Conservation (phyloP, 1,140 invertebrate species). For the Macrobrachium rosenbergii region DNA sequence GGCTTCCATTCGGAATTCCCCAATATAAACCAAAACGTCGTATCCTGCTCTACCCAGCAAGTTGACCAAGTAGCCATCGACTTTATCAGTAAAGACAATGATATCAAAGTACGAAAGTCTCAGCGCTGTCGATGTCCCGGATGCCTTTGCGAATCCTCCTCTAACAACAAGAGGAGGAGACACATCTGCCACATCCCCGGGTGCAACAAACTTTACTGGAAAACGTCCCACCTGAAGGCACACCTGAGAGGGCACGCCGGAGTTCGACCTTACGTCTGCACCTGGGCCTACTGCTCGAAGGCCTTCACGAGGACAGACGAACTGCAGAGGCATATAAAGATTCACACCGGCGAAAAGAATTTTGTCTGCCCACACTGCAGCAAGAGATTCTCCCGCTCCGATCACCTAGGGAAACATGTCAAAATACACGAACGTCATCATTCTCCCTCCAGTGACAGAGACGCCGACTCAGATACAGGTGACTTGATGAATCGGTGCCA, state of each 20-base stretch:
- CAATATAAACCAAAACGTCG: no score
- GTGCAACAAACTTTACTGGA: constrained; percentile 86
- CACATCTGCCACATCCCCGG: constrained; percentile 83
- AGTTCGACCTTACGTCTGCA: constrained; percentile 88
- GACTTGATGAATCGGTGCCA: no score
- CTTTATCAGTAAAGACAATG: no score
- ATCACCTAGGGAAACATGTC: constrained; percentile 36
- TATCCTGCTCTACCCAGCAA: no score
- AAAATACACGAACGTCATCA: constrained; percentile 8
- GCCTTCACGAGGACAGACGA: constrained; percentile 49
- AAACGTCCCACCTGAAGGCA: constrained; percentile 93
- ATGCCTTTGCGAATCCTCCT: constrained; percentile 9
- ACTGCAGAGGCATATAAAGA: constrained; percentile 32
- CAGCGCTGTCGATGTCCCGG: constrained; percentile 48
- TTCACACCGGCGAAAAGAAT: constrained; percentile 37
- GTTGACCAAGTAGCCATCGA: no score
- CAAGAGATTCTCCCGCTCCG: constrained; percentile 40
- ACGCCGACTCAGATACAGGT: no score
- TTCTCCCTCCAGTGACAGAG: no score
- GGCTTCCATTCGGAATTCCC: no score
- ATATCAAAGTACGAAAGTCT: constrained; percentile 27
- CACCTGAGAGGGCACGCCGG: constrained; percentile 93
- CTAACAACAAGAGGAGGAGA: constrained; percentile 78
- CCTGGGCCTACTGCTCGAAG: constrained; percentile 95
- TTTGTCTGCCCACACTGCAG: constrained; percentile 21